These are phyloP conservation scores for Mormyrus proboscirostris DNA, from an alignment of 2,797 vertebrate genomes.

Conservation along the genomic window DNA sequence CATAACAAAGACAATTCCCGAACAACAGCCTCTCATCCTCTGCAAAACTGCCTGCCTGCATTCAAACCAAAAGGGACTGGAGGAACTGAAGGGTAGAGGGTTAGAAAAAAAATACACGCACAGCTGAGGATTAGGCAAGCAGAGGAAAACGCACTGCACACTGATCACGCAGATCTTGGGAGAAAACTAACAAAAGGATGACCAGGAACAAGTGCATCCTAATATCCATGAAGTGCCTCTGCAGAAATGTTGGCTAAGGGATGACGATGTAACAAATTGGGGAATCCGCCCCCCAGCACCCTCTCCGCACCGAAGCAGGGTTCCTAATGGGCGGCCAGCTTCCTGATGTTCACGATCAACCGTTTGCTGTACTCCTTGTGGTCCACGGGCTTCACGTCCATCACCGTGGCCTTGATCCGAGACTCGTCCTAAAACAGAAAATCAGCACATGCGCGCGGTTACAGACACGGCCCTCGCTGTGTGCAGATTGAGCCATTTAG, in stretches of 20 bases:
- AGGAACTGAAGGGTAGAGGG: not conserved
- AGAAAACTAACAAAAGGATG: not conserved
- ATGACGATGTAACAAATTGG: not conserved
- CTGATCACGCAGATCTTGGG: not conserved
- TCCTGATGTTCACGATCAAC: conserved; percentile 80
- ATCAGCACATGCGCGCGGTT: not conserved
- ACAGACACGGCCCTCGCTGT: not conserved
- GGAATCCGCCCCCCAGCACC: not conserved
- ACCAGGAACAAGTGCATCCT: not conserved
- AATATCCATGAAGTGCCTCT: not conserved
- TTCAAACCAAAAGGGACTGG: not conserved
- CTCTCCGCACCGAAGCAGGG: not conserved
- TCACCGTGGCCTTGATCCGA: conserved; percentile 84
- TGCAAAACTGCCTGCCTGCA: not conserved
- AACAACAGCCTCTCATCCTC: not conserved
- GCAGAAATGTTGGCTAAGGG: not conserved
- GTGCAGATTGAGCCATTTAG: not conserved
- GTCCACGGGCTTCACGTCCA: conserved; percentile 84
- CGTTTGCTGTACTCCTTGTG: conserved; percentile 84
- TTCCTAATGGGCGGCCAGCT: conserved; percentile 55
- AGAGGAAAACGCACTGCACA: not conserved
- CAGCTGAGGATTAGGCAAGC: not conserved
- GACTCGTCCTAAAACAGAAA: conserved; percentile 76
- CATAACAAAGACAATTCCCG: not conserved
- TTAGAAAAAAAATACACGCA: not conserved